Evolutionary conservation across 2,888 invertebrate species (phyloP), one percentile per base, ranked within the genome.

Genomic region (Steinernema scapterisci): DNA sequence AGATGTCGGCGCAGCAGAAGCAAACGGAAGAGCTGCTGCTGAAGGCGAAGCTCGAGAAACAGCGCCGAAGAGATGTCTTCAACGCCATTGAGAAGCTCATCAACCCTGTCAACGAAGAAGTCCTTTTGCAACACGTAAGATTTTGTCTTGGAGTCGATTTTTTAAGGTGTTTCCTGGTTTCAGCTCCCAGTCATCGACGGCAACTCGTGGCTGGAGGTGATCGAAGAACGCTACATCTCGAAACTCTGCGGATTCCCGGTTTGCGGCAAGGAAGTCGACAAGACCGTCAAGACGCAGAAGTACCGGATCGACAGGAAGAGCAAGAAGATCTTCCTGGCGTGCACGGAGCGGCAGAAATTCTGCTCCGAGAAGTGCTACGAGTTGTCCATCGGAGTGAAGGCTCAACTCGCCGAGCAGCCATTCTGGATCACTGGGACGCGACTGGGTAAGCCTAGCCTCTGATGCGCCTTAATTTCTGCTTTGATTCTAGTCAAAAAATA

Each of bases 221-320:
- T 80, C 43, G 80, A 80, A 56, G 80, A 80, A 51, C 77, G 80
- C 19, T 80, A 76, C 46, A 70, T 80, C 76, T 73, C 72, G 11
- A 54, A 74, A 13, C 21, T 74, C 2, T 80, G 80, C 51, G 80
- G 80, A 13, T 80, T 71, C 31, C 80, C 80, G 19, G 56, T 70
- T 11, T 80, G 80, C 54, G 16, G n/a, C 1, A 71, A 72, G 21
- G 38, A 51, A 16, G 73, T 77, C 31, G 70, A 74, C 52, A 76
- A 75, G 19, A 63, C 25, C 25, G 72, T 54, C 23, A 38, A 73
- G 45, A 23, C 19, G 16, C 82, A 80, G 54, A 76, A 75, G 73
- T 83, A 76, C 73, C 79, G 81, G 31, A 79, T 83, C 51, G 82
- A 83, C 73, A 73, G 78, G 27, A 79, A 78, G 45, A 76, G 75